Percentiles rank a stretch among this genome's conserved stretches.
Evolutionary conservation across 2,797 vertebrate genomes (phyloP).

Genomic region (Syndactyla subalaris): DNA sequence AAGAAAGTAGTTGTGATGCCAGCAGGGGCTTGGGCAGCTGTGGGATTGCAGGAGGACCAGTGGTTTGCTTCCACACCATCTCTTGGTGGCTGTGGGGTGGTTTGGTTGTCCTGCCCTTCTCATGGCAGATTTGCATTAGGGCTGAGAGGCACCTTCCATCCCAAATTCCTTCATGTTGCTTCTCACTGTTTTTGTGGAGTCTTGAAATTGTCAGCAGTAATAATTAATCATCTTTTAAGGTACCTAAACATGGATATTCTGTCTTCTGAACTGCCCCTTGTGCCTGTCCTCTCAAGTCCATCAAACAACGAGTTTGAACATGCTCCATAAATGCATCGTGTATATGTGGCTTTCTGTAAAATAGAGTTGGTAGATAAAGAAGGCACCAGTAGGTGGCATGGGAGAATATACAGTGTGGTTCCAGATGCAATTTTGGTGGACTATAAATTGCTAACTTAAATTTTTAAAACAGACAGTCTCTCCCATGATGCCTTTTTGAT

Average conservation of each 20-base stretch:
- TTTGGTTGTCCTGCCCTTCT: not conserved
- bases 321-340: rapidly evolving
- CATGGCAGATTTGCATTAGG: rapidly evolving
- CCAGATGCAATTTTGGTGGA: not conserved
- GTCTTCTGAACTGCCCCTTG: rapidly evolving
- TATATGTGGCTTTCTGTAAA: not conserved
- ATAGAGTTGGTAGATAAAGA: not conserved
- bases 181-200: not conserved
- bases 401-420: not conserved
- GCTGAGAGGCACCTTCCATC: not conserved
- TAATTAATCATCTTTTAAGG: not conserved
- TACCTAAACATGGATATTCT: not conserved
- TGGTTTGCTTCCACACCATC: not conserved
- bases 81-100: not conserved
- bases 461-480: not conserved
- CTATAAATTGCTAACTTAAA: not conserved
- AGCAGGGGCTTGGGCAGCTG: not conserved
- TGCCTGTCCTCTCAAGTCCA: not conserved
- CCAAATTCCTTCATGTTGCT: not conserved
- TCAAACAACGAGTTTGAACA: not conserved
- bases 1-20: not conserved
- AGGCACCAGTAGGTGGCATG: constrained; percentile 66
- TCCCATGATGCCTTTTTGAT: not conserved
- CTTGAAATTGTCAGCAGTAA: not conserved
- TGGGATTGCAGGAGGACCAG: not conserved